These are phyloP conservation scores for Antechinus stuartii DNA, from an alignment of 2,113 vertebrate genomes.

Conservation along the genomic window DNA sequence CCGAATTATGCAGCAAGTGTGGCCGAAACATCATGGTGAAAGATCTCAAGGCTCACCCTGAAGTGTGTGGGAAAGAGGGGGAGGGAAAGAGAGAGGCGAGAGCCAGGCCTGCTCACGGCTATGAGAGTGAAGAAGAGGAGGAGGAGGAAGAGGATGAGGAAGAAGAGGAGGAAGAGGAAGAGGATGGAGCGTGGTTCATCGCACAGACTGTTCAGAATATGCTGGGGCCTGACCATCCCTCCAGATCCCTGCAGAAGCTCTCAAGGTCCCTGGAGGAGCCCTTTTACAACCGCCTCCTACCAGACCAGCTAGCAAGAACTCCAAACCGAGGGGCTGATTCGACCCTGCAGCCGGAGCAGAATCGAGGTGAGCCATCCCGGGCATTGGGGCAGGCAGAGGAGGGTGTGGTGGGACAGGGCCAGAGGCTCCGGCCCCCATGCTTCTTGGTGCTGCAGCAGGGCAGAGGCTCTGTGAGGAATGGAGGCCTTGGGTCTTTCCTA, in stretches of 20 bases:
- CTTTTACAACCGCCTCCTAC: conserved; percentile 68
- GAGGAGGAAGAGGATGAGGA: conserved; percentile 36
- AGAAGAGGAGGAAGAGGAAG: conserved; percentile 53
- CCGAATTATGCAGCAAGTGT: conserved; percentile 91
- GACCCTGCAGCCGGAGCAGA: conserved; percentile 79
- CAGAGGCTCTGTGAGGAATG: too few species aligned
- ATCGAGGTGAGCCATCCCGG: conserved; percentile 78
- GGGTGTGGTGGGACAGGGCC: not conserved
- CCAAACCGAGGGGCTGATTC: conserved; percentile 73
- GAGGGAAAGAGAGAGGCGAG: conserved; percentile 80
- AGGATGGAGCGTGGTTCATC: conserved; percentile 80
- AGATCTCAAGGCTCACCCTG: conserved; percentile 89
- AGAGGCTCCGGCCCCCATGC: not conserved
- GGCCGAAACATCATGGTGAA: conserved; percentile 90
- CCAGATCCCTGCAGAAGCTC: conserved; percentile 50
- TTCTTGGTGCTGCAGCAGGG: not conserved
- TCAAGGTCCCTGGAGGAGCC: conserved; percentile 74
- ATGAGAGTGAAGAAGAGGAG: not conserved
- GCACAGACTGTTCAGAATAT: conserved; percentile 79
- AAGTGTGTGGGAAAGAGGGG: conserved; percentile 85
- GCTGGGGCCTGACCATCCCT: conserved; percentile 76
- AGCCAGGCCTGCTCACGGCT: not conserved
- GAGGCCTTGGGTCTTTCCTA: not conserved
- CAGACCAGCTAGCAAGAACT: conserved; percentile 62
- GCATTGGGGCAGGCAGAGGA: not conserved